Base-by-base conservation (phyloP, 2,113 vertebrate genomes). In the Monopterus albus region DNA sequence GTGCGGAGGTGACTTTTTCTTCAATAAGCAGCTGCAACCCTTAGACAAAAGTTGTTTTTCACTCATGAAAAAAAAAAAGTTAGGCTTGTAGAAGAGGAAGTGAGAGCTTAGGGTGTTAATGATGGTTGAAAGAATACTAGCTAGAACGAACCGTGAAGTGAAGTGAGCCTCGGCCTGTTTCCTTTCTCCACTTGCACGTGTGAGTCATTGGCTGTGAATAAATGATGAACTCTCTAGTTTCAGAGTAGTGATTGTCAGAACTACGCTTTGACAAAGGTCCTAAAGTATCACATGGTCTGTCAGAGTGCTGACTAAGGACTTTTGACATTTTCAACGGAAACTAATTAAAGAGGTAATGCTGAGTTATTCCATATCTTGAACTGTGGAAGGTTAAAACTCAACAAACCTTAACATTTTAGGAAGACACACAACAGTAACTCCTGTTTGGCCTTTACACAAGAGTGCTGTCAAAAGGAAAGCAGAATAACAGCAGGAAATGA, bases 151-250 rank as follows among this genome's bases (percentile, higher is more conserved):
- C 47, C 53, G 58, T 39, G 10, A 75, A 31, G 65, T 68, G 51
- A 64, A 82, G 49, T 67, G 66, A 68, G 57, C 57, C 71, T 69
- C 14, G 25, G 57, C 35, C 71, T 7, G 77, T 76, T 90, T 82
- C 81, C 84, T 78, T 63, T 86, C 67, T 65, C 46, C 46, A 3
- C 35, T 42, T 23, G 58, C 31, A 29, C 35, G 67, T 47, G 73
- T 87, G 84, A 84, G 60, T 90, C 87, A 85, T 35, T 31, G 8
- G 49, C 63, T 81, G 78, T 91, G 82, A 91, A 91, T 92, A 88
- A 92, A 61, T 83, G 76, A 92, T 91, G 85, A 82, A 40, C 15
- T 52, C 83, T 92, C 82, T 62, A 39, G 86, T 92, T 91, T 81
- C 89, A 55, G 69, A 14, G 57, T 50, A 21, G 75, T 81, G 88